A percentile compares a stretch with the other conserved stretches of the same genome.
phyloP scores from a whole-genome alignment of 2,888 invertebrate species.

The Pediacus dermestoides region DNA sequence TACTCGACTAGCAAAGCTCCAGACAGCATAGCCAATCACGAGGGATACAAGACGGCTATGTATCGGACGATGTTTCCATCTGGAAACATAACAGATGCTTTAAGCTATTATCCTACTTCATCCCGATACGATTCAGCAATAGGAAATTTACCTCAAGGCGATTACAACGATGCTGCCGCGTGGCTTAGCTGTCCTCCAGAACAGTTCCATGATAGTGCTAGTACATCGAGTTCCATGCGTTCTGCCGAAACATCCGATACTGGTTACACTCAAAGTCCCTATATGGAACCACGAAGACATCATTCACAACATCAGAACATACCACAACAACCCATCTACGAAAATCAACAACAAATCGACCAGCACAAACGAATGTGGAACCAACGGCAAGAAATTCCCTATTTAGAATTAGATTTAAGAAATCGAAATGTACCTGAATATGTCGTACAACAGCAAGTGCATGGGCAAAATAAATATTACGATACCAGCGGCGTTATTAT shows the following conservation, averaged over 20 bases:
- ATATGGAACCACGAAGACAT: conserved; percentile 39
- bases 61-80: conserved; percentile 68
- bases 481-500: conserved; percentile 63
- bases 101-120: conserved; percentile 77
- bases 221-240: conserved; percentile 60
- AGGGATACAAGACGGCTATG: conserved; percentile 61
- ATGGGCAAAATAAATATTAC: conserved; percentile 45
- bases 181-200: conserved; percentile 50
- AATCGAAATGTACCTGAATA: conserved; percentile 56
- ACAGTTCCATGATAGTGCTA: conserved; percentile 55
- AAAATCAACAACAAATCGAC: conserved; percentile 40
- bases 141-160: conserved; percentile 55
- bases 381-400: conserved; percentile 48
- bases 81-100: conserved; percentile 72
- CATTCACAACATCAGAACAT: conserved; percentile 26
- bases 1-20: conserved; percentile 53
- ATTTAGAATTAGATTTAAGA: conserved; percentile 49
- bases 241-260: conserved; percentile 58
- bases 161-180: conserved; percentile 57
- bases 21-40: conserved; percentile 61
- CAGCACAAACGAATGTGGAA: conserved; percentile 43
- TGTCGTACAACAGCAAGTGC: conserved; percentile 43
- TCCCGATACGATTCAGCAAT: conserved; percentile 57
- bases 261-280: conserved; percentile 50
- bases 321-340: conserved; percentile 37